Conservation (phyloP, 1,140 invertebrate genomes). For the Camponotus floridanus region DNA sequence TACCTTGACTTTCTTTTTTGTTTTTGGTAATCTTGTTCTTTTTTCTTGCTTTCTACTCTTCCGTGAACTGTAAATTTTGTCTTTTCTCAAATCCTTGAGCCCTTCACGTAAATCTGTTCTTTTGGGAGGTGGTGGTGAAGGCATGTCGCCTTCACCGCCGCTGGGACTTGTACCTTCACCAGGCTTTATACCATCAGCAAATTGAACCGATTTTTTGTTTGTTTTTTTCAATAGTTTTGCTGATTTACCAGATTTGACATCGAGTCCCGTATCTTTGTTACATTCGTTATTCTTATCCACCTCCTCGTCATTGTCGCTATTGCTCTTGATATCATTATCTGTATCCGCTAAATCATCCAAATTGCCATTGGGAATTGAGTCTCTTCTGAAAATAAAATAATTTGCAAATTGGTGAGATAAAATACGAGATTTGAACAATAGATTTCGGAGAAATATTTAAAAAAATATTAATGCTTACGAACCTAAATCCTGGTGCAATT, state of each 20-base stretch:
- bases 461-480: constrained; percentile 60
- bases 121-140: constrained; percentile 88
- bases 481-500: constrained; percentile 85
- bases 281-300: constrained; percentile 62
- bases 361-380: constrained; percentile 75
- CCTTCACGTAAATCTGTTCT: constrained; percentile 79
- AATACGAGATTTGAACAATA: neutral
- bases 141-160: constrained; percentile 88
- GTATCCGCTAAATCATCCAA: constrained; percentile 71
- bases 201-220: constrained; percentile 87
- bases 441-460: neutral
- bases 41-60: constrained; percentile 85
- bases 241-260: constrained; percentile 48
- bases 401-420: neutral
- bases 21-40: constrained; percentile 82
- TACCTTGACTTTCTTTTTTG: constrained; percentile 87
- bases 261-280: constrained; percentile 46
- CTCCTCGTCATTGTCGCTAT: constrained; percentile 73
- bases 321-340: constrained; percentile 69
- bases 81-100: constrained; percentile 83
- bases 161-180: constrained; percentile 89
- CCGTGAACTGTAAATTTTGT: constrained; percentile 81
- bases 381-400: constrained; percentile 71
- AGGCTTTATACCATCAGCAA: constrained; percentile 89
- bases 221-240: constrained; percentile 49